Base-by-base conservation (phyloP, 37 sponge, comb jelly and placozoan species). In the Ephydatia muelleri region DNA sequence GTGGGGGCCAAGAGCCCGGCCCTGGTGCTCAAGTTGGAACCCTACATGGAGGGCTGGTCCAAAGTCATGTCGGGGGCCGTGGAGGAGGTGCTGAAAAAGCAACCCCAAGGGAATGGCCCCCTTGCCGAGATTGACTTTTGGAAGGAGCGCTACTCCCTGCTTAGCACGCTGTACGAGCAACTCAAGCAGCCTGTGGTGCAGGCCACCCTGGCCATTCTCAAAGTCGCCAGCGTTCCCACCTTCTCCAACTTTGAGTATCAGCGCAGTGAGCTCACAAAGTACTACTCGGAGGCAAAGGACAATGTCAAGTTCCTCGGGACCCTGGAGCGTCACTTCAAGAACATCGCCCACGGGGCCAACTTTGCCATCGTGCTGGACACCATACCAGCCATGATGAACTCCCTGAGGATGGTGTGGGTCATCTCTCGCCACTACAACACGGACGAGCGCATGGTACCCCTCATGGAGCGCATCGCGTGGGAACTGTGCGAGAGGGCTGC, bases 391-490 rank as follows among this genome's bases (percentile, higher is more conserved):
- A 70, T 99, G 93, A 93, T 99, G 97, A 99, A 99, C 79, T 92
- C 99, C 11, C 93, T 99, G 77, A 70, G 99, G 69, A 99, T 99
- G 99, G 97, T 99, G 57, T 99, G 99, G 99, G 96, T 99, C 38
- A 96, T 99, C 14, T 99, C 99, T 2, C 92, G 99, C 11, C 97
- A 99, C 76, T 99, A 97, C 79, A 99, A 99, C 88, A 84, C 94
- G 0, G 99, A 99, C 73, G 99, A 97, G 70, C 85, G 98, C 68
- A 99, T 99, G 99, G 94, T 97, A 0, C 99, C 99, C 2, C 85
- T 99, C 31, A 99, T 99, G 99, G 96, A 92, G 85, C 72, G 99
- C 27, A 89, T 99, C 33, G 95, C 99, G 32, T 96, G 95, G 94
- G 97, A 96, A 77, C 85, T 99, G 69, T 89, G 98, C 76, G 92